Percentiles rank a stretch among this genome's conserved stretches.
These are phyloP conservation scores for Amblyraja radiata DNA, from an alignment of 2,797 vertebrate genomes.

Conservation along the genomic window DNA sequence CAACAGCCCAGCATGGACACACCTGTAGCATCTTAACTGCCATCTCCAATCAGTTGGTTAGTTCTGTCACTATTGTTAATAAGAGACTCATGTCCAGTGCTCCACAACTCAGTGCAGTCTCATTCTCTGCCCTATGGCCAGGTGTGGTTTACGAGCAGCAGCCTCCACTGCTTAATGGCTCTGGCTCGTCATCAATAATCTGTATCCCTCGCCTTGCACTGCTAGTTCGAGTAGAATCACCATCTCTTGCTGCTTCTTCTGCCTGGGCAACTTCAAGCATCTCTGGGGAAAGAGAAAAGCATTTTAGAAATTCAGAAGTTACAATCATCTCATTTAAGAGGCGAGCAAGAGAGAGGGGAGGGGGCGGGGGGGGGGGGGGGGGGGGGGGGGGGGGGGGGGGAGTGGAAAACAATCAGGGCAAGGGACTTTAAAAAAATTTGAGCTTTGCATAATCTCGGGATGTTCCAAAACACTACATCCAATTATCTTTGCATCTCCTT, in stretches of 20 bases:
- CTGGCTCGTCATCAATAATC: conserved; percentile 24
- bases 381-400: too few species aligned
- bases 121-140: not conserved
- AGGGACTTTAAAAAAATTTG: not conserved
- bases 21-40: not conserved
- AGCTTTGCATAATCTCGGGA: not conserved
- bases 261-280: conserved; percentile 28
- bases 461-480: too few species aligned
- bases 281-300: not conserved
- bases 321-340: not conserved
- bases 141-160: conserved; percentile 17
- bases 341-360: too few species aligned
- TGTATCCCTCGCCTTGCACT: not conserved
- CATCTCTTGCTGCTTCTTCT: conserved; percentile 18
- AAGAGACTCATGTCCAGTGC: not conserved
- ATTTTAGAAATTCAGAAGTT: not conserved
- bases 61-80: not conserved
- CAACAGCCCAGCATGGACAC: not conserved
- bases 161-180: not conserved
- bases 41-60: not conserved
- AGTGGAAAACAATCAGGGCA: not conserved
- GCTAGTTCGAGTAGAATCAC: not conserved
- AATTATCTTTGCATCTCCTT: not conserved
- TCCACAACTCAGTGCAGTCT: not conserved
- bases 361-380: too few species aligned